Percentiles rank a stretch among this genome's conserved stretches.
These are phyloP conservation scores for Embidobia sp. DNA, from an alignment of 2,888 invertebrate genomes.

Conservation along the genomic window DNA sequence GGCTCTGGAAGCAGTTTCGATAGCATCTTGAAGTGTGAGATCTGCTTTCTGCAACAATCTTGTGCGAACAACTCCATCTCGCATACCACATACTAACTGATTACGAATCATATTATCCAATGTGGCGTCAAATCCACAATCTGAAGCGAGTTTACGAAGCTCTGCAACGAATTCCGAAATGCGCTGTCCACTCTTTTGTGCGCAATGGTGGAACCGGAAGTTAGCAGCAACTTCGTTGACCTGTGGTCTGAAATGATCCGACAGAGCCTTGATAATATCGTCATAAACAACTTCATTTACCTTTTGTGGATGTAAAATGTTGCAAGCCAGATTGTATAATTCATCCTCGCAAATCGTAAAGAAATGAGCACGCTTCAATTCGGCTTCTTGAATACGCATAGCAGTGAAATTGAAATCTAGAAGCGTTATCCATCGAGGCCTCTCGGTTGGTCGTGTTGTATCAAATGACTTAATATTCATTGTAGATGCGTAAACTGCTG, in stretches of 20 bases:
- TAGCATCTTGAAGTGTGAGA: neutral
- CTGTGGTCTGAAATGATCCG: neutral
- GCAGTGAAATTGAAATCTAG: neutral
- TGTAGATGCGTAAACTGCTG: too few relatives aligned
- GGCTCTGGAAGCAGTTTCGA: neutral
- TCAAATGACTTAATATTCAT: too few relatives aligned
- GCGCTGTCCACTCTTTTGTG: neutral
- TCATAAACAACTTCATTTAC: neutral
- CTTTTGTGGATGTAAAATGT: neutral
- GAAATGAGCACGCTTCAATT: neutral
- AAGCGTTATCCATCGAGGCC: neutral
- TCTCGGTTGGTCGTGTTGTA: too few relatives aligned
- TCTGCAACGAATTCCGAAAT: neutral
- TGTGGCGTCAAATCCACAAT: neutral
- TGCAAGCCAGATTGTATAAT: neutral
- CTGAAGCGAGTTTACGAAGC: neutral
- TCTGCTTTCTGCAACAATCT: neutral
- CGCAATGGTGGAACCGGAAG: neutral
- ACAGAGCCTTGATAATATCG: neutral
- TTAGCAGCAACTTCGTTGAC: neutral
- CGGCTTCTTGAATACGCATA: neutral
- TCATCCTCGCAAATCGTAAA: neutral
- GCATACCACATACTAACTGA: neutral
- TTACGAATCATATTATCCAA: neutral
- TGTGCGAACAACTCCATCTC: neutral